These are phyloP conservation scores for Mya arenaria DNA, from an alignment of 1,140 invertebrate genomes.

Conservation along the genomic window DNA sequence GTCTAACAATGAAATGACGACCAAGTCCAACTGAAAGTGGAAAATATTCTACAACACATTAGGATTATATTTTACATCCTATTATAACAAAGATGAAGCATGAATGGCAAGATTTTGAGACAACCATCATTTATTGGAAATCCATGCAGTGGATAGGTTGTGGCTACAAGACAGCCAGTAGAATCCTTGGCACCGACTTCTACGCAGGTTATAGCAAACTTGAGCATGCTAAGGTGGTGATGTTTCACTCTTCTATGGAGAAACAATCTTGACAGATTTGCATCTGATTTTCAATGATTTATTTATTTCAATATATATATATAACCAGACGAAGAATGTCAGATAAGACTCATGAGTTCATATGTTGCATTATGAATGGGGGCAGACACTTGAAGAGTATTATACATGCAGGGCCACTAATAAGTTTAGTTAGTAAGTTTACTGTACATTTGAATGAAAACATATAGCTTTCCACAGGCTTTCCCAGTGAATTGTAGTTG, in stretches of 20 bases:
- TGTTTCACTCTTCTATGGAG: constrained; percentile 24
- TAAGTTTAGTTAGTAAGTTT: constrained; percentile 21
- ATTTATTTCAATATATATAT: neutral
- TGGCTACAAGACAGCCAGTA: constrained; percentile 1
- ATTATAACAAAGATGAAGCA: neutral
- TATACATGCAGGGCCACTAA: constrained; percentile 34
- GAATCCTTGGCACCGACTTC: neutral
- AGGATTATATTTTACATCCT: constrained; percentile 1
- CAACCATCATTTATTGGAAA: constrained; percentile 15
- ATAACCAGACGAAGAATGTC: constrained; percentile 5
- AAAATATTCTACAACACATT: neutral
- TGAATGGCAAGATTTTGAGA: neutral
- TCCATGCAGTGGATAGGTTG: neutral
- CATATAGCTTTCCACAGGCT: too few species aligned
- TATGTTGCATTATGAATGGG: constrained; percentile 23
- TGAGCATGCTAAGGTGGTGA: constrained; percentile 3
- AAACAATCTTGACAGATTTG: constrained; percentile 20
- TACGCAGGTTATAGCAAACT: neutral
- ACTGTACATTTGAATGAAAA: too few species aligned
- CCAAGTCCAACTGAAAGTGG: constrained; percentile 22
- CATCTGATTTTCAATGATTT: neutral
- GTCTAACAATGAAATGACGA: neutral
- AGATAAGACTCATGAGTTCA: neutral
- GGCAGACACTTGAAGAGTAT: constrained; percentile 22
- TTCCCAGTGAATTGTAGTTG: too few species aligned